Conservation (phyloP, 1,140 invertebrate species). For the Drosophila rufa region DNA sequence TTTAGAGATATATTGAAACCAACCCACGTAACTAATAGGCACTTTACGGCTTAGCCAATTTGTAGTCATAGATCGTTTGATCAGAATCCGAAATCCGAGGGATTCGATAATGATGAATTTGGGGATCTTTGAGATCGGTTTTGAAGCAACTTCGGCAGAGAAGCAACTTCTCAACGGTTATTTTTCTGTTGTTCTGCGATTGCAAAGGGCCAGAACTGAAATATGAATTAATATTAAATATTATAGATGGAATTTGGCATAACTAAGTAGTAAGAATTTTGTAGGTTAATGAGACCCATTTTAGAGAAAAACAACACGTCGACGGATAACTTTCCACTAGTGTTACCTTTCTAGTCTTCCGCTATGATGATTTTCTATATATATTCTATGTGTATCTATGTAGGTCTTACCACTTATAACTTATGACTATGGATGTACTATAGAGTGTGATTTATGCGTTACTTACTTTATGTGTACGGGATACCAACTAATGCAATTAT, state of each 20-base stretch:
- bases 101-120: constrained; percentile 46
- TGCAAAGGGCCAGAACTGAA: constrained; percentile 44
- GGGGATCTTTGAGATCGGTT: constrained; percentile 56
- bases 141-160: constrained; percentile 35
- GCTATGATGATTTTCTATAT: constrained; percentile 66
- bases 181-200: constrained; percentile 54
- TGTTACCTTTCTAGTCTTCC: constrained; percentile 82
- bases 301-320: constrained; percentile 49
- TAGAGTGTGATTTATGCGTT: constrained; percentile 75
- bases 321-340: constrained; percentile 78
- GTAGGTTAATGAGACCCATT: constrained; percentile 22
- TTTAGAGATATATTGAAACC: constrained; percentile 16
- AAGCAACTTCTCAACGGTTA: constrained; percentile 49
- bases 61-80: constrained; percentile 9
- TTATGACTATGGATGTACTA: constrained; percentile 43
- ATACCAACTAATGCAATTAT: constrained; percentile 77
- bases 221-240: constrained; percentile 15
- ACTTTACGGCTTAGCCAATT: constrained; percentile 17
- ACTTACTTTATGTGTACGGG: constrained; percentile 62
- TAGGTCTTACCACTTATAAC: constrained; percentile 15
- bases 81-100: not conserved
- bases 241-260: constrained; percentile 51
- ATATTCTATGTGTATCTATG: constrained; percentile 35
- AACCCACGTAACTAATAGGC: constrained; percentile 6
- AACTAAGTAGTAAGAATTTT: constrained; percentile 63